Base-by-base conservation (phyloP, 2,113 vertebrate genomes). In the Dipodomys merriami region DNA sequence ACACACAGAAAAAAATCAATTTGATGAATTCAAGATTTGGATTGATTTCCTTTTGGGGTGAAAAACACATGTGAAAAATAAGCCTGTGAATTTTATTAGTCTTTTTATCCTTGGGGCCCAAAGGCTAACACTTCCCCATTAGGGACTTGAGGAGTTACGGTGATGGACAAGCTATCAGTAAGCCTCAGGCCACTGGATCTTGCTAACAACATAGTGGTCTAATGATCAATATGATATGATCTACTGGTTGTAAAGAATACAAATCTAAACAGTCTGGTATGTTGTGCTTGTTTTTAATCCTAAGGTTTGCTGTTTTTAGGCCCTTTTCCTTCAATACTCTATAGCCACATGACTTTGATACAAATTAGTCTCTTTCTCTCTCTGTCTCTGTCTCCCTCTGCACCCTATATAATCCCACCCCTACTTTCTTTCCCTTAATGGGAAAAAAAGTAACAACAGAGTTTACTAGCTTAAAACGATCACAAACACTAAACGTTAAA, bases 1-100 rank as follows among this genome's bases (percentile, higher is more conserved):
- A 91, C 46, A 90, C 85, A 90, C 7, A 90, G 78, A 87, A 96
- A 64, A 64, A 95, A 97, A 94, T 93, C 67, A 85, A 93, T 95
- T 57, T 90, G 60, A 96, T 91, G 72, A 97, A 91, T 74, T 35
- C 27, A 86, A 60, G n/a, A 77, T 84, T 95, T 91, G 57, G 83
- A 57, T 78, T 87, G 53, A 90, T 46, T 95, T 97, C 94, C 87
- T 88, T 93, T 68, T 44, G 64, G 25, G 12, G 2, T 64, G 60
- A 93, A 94, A 95, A 86, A 91, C 77, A 60, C 25, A 6, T 64
- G 65, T 81, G 81, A 94, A 94, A 85, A 84, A 86, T 18, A 73
- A 23, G 33, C 49, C 35, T 93, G 22, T 69, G 62, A 33, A 62
- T 83, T 91, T 83, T 89, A 69, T 95, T 96, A 90, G 87, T 96